Conservation (phyloP, 2,888 invertebrate species). For the Gari tellinella region DNA sequence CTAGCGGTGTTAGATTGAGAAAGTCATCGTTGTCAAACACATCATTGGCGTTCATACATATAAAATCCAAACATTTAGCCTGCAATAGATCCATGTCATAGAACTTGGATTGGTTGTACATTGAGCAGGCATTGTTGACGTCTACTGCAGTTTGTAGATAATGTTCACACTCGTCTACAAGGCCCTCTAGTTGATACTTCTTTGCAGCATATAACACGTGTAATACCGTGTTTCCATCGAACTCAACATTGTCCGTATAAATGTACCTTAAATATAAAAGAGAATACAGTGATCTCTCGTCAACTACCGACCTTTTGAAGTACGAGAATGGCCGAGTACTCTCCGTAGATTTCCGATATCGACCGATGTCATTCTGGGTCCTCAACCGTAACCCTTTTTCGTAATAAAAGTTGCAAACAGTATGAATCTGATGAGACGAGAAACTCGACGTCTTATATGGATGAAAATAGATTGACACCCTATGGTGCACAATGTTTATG, state of each 20-base stretch:
- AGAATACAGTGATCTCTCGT: too few species aligned
- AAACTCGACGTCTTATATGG: too few species aligned
- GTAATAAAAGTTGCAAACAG: too few species aligned
- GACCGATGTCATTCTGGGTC: too few species aligned
- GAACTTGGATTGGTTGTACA: slow-evolving; percentile 56
- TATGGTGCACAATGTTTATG: too few species aligned
- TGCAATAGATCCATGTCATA: slow-evolving; percentile 57
- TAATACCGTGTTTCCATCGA: slow-evolving; percentile 64
- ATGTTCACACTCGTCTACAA: slow-evolving; percentile 58
- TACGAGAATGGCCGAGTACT: too few species aligned
- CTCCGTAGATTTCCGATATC: too few species aligned
- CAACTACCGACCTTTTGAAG: not conserved
- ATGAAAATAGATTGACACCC: too few species aligned
- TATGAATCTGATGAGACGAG: too few species aligned
- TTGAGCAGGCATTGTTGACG: slow-evolving; percentile 53
- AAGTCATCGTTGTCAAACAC: slow-evolving; percentile 55
- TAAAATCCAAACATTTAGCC: slow-evolving; percentile 50
- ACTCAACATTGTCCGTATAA: slow-evolving; percentile 66
- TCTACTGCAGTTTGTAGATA: slow-evolving; percentile 60
- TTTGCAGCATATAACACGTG: slow-evolving; percentile 67
- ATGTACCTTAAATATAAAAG: slow-evolving; percentile 10
- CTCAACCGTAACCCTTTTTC: too few species aligned
- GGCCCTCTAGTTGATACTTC: slow-evolving; percentile 63
- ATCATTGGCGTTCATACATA: slow-evolving; percentile 59
- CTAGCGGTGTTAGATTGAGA: slow-evolving; percentile 42